phyloP scores from a whole-genome alignment of 2,797 vertebrate species.

The Phoeniculus purpureus region DNA sequence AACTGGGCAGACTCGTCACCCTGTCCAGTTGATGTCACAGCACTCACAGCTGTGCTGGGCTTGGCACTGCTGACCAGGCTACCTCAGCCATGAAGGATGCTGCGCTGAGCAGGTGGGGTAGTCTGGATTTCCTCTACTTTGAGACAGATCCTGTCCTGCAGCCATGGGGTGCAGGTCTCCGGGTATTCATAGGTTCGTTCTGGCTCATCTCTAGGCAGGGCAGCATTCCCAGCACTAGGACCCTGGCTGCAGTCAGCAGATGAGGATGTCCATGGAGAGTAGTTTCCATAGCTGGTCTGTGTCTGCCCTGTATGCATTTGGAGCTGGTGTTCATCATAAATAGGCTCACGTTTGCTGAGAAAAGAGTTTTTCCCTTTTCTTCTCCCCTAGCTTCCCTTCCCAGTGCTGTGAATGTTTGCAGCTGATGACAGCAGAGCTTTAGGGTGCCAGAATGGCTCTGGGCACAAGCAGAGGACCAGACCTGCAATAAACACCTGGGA shows the following conservation, averaged over 20 bases:
- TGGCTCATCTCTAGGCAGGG: not conserved
- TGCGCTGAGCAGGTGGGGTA: not conserved
- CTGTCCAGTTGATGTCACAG: not conserved
- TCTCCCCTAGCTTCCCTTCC: not conserved
- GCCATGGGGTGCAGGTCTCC: rapidly evolving
- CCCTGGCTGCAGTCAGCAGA: not conserved
- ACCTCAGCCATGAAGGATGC: not conserved
- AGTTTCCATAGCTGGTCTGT: not conserved
- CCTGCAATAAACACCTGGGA: not conserved
- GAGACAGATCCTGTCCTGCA: rapidly evolving
- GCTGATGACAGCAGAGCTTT: not conserved
- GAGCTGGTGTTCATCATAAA: not conserved
- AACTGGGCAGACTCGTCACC: rapidly evolving
- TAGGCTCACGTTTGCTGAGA: not conserved
- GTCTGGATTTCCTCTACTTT: not conserved
- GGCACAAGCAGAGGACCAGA: not conserved
- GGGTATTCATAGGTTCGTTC: rapidly evolving
- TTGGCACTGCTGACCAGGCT: rapidly evolving
- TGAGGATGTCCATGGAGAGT: not conserved
- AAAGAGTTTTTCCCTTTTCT: constrained; percentile 13
- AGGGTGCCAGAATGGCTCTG: not conserved
- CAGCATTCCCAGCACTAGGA: rapidly evolving
- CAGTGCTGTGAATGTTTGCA: not conserved
- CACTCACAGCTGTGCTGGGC: rapidly evolving
- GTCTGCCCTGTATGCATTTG: no score